A percentile compares a stretch with the other conserved stretches of the same genome.
These are phyloP conservation scores for Isoperla grammatica DNA, from an alignment of 2,888 invertebrate species.

Conservation along the genomic window DNA sequence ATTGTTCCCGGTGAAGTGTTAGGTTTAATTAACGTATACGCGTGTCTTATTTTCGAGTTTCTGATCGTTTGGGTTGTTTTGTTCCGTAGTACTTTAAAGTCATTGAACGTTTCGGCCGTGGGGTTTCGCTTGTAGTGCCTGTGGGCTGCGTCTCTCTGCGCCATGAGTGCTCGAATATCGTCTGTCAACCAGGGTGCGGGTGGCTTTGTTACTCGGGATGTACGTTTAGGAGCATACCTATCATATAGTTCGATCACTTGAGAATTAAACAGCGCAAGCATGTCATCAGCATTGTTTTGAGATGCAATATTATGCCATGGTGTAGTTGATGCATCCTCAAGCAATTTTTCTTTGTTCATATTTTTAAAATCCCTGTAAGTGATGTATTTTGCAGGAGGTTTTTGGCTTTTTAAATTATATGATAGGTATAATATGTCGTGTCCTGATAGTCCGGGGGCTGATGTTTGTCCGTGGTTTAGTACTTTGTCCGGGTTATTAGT, in stretches of 20 bases:
- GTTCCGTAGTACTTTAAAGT: too few species aligned
- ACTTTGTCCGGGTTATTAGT: not conserved
- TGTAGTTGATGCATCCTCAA: not conserved
- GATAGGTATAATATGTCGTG: not conserved
- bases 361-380: not conserved
- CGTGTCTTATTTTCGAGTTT: too few species aligned
- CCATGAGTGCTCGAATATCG: not conserved
- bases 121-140: not conserved
- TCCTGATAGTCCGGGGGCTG: too few species aligned
- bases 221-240: not conserved
- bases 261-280: too few species aligned
- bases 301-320: too few species aligned
- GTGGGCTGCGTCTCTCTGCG: conserved; percentile 2
- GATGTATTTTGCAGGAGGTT: not conserved
- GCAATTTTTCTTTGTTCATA: not conserved
- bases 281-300: too few species aligned
- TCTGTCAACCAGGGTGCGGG: conserved; percentile 6
- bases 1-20: too few species aligned
- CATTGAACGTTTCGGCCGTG: too few species aligned
- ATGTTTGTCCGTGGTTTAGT: not conserved
- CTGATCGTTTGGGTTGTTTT: too few species aligned
- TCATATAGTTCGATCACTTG: not conserved
- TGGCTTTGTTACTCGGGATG: not conserved
- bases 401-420: not conserved
- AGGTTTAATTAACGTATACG: too few species aligned